Conservation (phyloP, 2,797 vertebrate species). For the Siniperca undulata region DNA sequence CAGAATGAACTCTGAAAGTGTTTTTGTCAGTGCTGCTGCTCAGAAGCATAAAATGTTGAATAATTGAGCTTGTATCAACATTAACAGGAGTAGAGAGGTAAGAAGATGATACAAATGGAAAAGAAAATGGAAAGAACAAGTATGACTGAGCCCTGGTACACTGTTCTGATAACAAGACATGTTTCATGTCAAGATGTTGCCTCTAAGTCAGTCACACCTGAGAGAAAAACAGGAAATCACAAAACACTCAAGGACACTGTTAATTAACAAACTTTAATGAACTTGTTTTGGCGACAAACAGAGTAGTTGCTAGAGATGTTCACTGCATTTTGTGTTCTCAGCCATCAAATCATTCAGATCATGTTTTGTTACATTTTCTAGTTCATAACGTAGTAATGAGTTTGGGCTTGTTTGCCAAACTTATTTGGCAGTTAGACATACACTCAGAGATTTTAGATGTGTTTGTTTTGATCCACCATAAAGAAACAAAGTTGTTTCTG, state of each 20-base stretch:
- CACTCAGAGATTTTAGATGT: not conserved
- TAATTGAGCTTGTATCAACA: not conserved
- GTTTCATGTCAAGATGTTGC: slow-evolving; percentile 18
- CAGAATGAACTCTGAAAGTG: not conserved
- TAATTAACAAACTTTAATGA: slow-evolving; percentile 1
- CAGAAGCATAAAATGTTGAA: not conserved
- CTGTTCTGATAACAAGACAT: not conserved
- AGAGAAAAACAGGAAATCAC: not conserved
- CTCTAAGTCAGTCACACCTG: not conserved
- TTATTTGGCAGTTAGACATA: not conserved
- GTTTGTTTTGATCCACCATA: not conserved
- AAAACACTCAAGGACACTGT: not conserved
- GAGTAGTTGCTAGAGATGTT: not conserved
- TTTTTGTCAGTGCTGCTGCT: slow-evolving; percentile 16
- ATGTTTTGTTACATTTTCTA: not conserved
- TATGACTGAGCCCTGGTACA: not conserved
- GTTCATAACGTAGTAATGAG: not conserved
- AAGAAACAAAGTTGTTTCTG: not conserved
- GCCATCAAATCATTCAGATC: not conserved
- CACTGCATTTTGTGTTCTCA: not conserved
- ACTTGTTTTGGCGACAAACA: not conserved
- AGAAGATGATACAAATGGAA: not conserved
- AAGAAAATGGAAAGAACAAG: not conserved
- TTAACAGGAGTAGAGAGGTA: not conserved
- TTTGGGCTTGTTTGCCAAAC: not conserved